Evolutionary conservation across 2,888 invertebrate genomes (phyloP), one percentile per base, ranked within the genome.

Genomic region (Gymnosoma rotundatum): DNA sequence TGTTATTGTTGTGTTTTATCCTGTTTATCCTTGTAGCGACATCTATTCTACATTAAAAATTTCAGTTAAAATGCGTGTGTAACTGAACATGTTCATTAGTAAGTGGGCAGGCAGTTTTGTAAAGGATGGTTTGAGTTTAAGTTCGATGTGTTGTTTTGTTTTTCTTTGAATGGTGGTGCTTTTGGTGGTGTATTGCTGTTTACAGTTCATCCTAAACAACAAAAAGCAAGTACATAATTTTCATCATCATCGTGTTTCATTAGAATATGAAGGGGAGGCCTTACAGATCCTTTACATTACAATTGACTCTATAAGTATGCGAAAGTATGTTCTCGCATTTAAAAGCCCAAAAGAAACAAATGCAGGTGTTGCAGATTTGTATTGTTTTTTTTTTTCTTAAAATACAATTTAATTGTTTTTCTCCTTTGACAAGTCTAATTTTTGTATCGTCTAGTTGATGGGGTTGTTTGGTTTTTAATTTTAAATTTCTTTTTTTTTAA

Each of bases 341-440:
- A 18, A 60, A 48, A 56, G 50, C 42, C 63, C 52, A 78, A 66
- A 67, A 70, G 84, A 75, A 84, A 60, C 78, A 52, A 64, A 70
- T 84, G 81, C 84, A 84, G 84, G 84, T 84, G 84, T 81, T 81
- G 74, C 81, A 81, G 84, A 84, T 83, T 83, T 79, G 69, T 76
- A 67, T 78, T 67, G 38, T 63, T 78, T 64, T 56, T 74, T 67
- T 63, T 74, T 69, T 58, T 58, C 45, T 18, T 76, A 52, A 70
- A 76, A 54, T 70, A 61, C 48, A 50, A 73, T 74, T 54, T 74
- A 80, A 76, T 82, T 82, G 75, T 76, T 82, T 76, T 61, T 48
- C 38, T 16, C 21, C 63, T 73, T 74, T 61, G 61, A 69, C 78
- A 67, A 73, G 32, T 45, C 56, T 21, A 56, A 32, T 70, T 45